phyloP scores from a whole-genome alignment of 2,888 invertebrate species.

The Galerucella calmariensis region DNA sequence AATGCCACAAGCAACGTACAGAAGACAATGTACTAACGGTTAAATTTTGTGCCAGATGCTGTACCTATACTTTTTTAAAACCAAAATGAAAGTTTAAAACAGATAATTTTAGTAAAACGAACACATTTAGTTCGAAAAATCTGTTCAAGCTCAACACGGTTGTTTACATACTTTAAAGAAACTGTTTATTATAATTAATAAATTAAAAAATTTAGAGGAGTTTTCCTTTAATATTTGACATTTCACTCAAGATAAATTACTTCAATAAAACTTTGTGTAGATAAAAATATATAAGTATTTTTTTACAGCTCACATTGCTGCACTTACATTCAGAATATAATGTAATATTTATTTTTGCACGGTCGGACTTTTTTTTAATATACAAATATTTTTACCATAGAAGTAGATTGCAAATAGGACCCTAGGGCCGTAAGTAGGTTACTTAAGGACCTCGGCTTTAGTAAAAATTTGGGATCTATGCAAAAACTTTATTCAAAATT shows the following conservation, averaged over 20 bases:
- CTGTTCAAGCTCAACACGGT: neutral
- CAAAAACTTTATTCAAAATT: too few species aligned
- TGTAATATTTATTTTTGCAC: too few species aligned
- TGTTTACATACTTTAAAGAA: neutral
- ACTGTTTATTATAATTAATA: neutral
- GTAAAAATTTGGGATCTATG: too few species aligned
- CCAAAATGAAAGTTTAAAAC: neutral
- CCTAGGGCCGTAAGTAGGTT: too few species aligned
- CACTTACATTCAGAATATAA: neutral
- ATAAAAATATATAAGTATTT: neutral
- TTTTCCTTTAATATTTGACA: constrained; percentile 1
- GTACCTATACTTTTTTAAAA: too few species aligned
- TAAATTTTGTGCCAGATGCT: too few species aligned
- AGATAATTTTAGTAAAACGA: neutral
- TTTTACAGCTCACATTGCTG: neutral
- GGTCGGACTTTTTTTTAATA: too few species aligned
- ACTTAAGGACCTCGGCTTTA: too few species aligned
- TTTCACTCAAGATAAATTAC: neutral
- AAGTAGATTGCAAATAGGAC: too few species aligned
- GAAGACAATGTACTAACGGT: too few species aligned
- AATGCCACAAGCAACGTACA: too few species aligned
- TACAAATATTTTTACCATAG: too few species aligned
- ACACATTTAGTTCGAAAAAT: neutral
- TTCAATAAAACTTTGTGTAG: neutral
- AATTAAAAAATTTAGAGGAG: neutral